A percentile compares a stretch with the other conserved stretches of the same genome.
phyloP scores from a whole-genome alignment of 1,140 invertebrate species.

The Sweltsa coloradensis region DNA sequence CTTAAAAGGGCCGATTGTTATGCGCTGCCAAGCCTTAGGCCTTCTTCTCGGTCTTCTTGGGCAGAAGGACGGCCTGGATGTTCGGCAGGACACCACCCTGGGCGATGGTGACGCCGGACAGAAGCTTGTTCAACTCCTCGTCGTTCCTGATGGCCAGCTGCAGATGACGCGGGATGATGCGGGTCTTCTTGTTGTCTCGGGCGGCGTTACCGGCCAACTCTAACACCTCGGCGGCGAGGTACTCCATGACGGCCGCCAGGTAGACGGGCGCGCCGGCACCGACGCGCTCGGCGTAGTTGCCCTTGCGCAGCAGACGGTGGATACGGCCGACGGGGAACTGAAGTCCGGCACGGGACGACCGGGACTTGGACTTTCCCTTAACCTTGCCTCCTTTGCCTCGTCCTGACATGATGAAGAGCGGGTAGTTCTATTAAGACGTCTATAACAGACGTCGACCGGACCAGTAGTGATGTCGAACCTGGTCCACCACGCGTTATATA shows the following conservation, averaged over 20 bases:
- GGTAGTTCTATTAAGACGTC: no score
- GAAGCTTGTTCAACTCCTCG: slow-evolving; percentile 64
- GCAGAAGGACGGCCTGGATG: slow-evolving; percentile 59
- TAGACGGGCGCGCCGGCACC: slow-evolving; percentile 51
- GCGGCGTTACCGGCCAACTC: slow-evolving; percentile 40
- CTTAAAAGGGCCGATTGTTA: slow-evolving; percentile 4
- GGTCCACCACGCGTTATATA: no score
- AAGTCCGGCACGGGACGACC: slow-evolving; percentile 50
- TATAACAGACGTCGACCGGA: no score
- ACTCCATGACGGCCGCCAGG: slow-evolving; percentile 44
- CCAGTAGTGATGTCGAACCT: no score
- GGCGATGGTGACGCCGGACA: slow-evolving; percentile 69
- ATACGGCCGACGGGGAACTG: slow-evolving; percentile 48
- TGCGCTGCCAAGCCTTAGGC: no score
- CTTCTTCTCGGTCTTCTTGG: slow-evolving; percentile 46
- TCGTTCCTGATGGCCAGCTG: slow-evolving; percentile 67
- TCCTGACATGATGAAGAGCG: no score
- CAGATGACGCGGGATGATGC: slow-evolving; percentile 65
- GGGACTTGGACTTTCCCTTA: slow-evolving; percentile 40
- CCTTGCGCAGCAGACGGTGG: slow-evolving; percentile 49
- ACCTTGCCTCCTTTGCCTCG: slow-evolving; percentile 34
- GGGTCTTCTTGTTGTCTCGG: slow-evolving; percentile 32
- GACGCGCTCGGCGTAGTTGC: slow-evolving; percentile 47
- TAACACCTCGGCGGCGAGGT: slow-evolving; percentile 45
- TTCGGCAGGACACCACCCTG: slow-evolving; percentile 72